phyloP scores from a whole-genome alignment of 2,888 invertebrate genomes.

The Cheilosia grossa region DNA sequence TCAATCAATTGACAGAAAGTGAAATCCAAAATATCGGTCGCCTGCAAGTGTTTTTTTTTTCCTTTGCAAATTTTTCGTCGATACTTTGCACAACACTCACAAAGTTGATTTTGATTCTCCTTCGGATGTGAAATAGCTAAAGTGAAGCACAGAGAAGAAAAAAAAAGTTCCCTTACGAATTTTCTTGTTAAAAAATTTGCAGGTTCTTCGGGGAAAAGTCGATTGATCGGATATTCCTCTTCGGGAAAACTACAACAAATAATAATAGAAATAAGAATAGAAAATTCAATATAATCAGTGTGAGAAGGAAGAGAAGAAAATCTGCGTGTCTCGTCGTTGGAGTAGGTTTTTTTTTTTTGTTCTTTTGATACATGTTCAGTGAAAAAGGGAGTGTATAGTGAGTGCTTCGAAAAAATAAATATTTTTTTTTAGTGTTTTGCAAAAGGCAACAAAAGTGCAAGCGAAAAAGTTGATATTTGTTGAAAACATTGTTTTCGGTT shows the following conservation, averaged over 20 bases:
- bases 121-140: conserved; percentile 45
- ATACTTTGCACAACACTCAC: conserved; percentile 37
- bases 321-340: conserved; percentile 68
- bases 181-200: conserved; percentile 34
- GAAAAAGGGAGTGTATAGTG: conserved; percentile 73
- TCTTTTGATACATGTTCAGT: conserved; percentile 51
- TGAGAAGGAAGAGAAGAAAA: conserved; percentile 57
- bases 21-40: conserved; percentile 43
- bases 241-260: conserved; percentile 31
- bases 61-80: conserved; percentile 47
- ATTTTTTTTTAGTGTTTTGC: conserved; percentile 44
- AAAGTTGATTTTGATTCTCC: conserved; percentile 35
- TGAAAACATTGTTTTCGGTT: conserved; percentile 21
- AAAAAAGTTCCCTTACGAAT: conserved; percentile 28
- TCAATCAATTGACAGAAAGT: conserved; percentile 51
- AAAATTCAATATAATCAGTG: conserved; percentile 55
- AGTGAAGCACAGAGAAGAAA: conserved; percentile 50
- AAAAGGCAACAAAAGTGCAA: conserved; percentile 59
- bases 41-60: conserved; percentile 62
- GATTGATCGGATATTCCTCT: conserved; percentile 7
- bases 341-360: conserved; percentile 36
- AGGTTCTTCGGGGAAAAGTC: conserved; percentile 61
- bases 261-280: conserved; percentile 36
- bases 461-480: conserved; percentile 9
- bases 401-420: conserved; percentile 35